Evolutionary conservation across 2,797 vertebrate genomes (phyloP), one percentile per base, ranked within the genome.

Genomic region (Crypturellus tataupa): DNA sequence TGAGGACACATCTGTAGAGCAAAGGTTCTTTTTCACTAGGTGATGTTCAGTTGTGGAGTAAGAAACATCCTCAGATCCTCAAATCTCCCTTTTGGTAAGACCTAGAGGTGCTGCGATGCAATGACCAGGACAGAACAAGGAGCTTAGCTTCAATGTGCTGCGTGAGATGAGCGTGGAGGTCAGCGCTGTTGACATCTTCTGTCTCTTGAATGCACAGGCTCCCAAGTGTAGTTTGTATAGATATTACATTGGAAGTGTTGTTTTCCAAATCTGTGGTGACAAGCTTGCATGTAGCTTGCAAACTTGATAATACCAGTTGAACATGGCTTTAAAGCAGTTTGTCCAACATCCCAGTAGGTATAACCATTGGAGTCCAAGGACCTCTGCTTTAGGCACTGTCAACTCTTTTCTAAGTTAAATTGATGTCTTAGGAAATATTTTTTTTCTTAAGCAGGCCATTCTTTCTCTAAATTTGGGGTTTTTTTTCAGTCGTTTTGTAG

Each of bases 301-400:
- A 25, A 19, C 37, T 39, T 39, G 37, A 29, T 51, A 19, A 1
- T 37, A 20, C 9, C 4, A 19, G n/a, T 4, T 80, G 39, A 29
- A 12, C 0, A 0, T 44, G 25, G 63, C 51, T 31, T 15, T 67
- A 56, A 84, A 79, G 23, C 14, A 3, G 55, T 56, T n/a, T 56
- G 20, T 56, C 55, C 31, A 56, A n/a, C 55, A 20, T 10, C n/a
- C 20, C 29, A 20, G 4, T 69, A 24, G 3, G 4, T 65, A 21
- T 3, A 40, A 23, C 31, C 15, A 80, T 51, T 55, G 33, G 10
- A 27, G 25, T 1, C 73, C 33, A 24, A 91, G 78, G 37, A 58
- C 24, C 7, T 87, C 23, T 93, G 29, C 64, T 75, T 8, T 69
- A 53, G 82, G 56, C 67, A 70, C 62, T 85, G 40, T 82, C 15